These are phyloP conservation scores for Calameuta filiformis DNA, from an alignment of 2,888 invertebrate species.

Conservation along the genomic window DNA sequence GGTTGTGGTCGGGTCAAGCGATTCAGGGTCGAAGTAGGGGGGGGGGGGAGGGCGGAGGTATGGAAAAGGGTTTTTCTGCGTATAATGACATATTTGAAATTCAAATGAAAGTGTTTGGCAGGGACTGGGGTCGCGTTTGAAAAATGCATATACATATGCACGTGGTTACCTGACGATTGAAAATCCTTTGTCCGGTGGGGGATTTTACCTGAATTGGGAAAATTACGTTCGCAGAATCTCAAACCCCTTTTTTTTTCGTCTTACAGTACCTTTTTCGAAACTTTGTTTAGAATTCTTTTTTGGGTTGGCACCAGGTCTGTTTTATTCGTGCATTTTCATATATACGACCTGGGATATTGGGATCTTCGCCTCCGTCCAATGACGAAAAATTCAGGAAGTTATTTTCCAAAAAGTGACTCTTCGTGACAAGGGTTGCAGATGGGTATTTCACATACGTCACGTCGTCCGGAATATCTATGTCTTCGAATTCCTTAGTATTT, in stretches of 20 bases:
- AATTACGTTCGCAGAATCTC: background rate
- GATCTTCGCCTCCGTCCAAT: background rate
- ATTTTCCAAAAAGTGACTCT: constrained; percentile 22
- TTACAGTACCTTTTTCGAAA: background rate
- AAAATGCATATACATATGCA: background rate
- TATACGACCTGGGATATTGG: background rate
- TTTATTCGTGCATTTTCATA: background rate
- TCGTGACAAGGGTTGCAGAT: constrained; percentile 30
- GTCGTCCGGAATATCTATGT: constrained; percentile 7
- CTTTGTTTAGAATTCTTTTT: background rate
- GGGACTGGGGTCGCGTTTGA: background rate
- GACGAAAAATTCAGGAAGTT: background rate
- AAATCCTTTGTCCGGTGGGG: background rate
- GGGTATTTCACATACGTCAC: constrained; percentile 1
- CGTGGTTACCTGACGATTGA: background rate
- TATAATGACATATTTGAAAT: background rate
- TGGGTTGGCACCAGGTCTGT: background rate
- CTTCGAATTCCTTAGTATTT: constrained; percentile 15
- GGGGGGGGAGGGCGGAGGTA: too few species aligned
- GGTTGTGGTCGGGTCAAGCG: background rate
- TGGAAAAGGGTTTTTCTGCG: background rate
- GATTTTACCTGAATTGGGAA: background rate
- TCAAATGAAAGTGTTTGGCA: background rate
- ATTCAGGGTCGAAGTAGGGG: background rate
- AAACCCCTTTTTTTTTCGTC: background rate